These are phyloP conservation scores for Amphimedon queenslandica DNA, from an alignment of 37 sponge, comb jelly and placozoan species.

Conservation along the genomic window DNA sequence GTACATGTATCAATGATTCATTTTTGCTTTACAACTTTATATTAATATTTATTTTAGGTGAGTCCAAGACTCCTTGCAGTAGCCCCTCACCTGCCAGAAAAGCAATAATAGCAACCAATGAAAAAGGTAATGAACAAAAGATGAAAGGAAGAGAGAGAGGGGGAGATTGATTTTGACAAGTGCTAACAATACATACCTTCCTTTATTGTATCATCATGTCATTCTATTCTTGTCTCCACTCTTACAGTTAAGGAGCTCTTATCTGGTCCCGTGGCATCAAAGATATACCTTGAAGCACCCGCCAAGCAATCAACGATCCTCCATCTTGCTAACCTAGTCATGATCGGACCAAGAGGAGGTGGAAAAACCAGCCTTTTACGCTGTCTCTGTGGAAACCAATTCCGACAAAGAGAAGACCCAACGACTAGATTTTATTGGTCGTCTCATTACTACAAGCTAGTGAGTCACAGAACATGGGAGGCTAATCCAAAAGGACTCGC, in stretches of 20 bases:
- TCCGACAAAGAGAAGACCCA: conserved; percentile 40
- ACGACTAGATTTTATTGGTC: conserved; percentile 12
- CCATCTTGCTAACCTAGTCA: conserved; percentile 31
- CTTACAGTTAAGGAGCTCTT: conserved; percentile 55
- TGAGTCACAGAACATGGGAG: conserved; percentile 19
- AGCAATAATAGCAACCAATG: neutral
- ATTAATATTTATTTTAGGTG: too few relatives aligned
- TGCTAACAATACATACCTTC: neutral
- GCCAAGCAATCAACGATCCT: conserved; percentile 31
- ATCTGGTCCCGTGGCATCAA: conserved; percentile 24
- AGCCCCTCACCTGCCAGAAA: neutral
- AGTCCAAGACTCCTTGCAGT: conserved; percentile 11
- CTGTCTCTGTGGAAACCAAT: conserved; percentile 41
- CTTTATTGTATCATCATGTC: conserved; percentile 1
- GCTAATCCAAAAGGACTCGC: conserved; percentile 12
- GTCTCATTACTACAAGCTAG: conserved; percentile 13
- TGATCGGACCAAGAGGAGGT: conserved; percentile 61
- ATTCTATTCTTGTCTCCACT: neutral
- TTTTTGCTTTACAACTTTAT: too few relatives aligned
- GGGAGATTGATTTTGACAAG: neutral
- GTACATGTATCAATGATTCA: too few relatives aligned
- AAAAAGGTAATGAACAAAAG: neutral
- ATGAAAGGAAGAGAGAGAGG: too few relatives aligned
- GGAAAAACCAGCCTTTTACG: conserved; percentile 79
- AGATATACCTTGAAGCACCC: conserved; percentile 55